These are phyloP conservation scores for Myotis planiceps DNA, from an alignment of 2,797 vertebrate species.

Conservation along the genomic window DNA sequence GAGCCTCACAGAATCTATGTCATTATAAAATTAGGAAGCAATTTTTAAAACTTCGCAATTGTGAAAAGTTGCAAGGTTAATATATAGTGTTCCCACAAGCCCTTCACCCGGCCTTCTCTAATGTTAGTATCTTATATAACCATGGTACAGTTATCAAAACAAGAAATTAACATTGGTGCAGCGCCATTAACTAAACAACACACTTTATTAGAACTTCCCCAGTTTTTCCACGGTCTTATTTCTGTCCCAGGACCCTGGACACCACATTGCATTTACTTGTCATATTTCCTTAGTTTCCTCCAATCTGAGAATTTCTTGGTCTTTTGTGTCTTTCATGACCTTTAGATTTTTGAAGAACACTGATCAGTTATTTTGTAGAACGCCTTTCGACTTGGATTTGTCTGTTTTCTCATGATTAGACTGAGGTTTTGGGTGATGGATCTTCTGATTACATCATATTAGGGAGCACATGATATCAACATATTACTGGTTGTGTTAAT, in stretches of 20 bases:
- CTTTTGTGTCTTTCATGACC: neutral
- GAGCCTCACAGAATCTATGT: neutral
- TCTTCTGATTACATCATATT: neutral
- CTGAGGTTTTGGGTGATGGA: neutral
- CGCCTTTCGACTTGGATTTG: neutral
- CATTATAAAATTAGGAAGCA: constrained; percentile 33
- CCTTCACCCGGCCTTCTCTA: neutral
- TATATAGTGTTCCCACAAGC: neutral
- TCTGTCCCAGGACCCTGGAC: neutral
- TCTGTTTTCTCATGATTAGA: neutral
- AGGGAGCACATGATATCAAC: neutral
- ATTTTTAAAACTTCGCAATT: neutral
- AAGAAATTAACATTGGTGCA: neutral
- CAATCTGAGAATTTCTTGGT: neutral
- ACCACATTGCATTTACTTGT: neutral
- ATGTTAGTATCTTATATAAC: neutral
- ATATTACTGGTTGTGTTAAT: neutral
- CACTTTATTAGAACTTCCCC: neutral
- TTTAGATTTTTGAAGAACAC: neutral
- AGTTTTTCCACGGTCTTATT: neutral
- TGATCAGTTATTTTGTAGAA: neutral
- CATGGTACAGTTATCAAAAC: neutral
- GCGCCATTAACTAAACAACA: neutral
- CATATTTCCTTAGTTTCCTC: neutral
- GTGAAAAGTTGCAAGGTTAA: constrained; percentile 9